Base-by-base conservation (phyloP, 2,888 invertebrate genomes). In the Prosopocoilus inquinatus region DNA sequence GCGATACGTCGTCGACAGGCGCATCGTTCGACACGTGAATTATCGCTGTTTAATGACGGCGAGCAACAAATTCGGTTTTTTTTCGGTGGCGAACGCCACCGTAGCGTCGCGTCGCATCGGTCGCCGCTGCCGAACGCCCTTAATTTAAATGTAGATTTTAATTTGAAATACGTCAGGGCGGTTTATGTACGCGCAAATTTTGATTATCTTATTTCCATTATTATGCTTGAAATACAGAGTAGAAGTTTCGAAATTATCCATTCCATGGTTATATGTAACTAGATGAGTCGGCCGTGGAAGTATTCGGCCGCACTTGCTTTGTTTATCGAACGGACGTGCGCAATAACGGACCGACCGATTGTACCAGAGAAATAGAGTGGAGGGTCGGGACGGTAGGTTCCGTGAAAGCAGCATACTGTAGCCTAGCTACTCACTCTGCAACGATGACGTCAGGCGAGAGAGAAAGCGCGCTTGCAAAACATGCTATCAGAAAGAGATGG, bases 161-260 rank as follows among this genome's bases (percentile, higher is more conserved):
- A 52, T 52, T 52, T 52, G 52, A 45, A 46, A 38, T 45, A 46
- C 46, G 46, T 45, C 36, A 20, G 35, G 52, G 48, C 63, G 63
- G 57, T 62, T 65, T 67, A 67, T 67, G 64, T 62, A 71, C 67
- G 70, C 71, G 70, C 73, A 72, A 76, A 75, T 77, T 77, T 75
- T 75, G 76, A 77, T 77, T 75, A 76, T 76, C 75, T 77, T 76
- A 76, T 77, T 77, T 75, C 75, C 75, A 76, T 77, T 76, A 77
- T 77, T 76, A 77, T 75, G 77, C 76, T 75, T 71, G 75, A 77
- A 77, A 77, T 76, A 76, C 77, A 76, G 75, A 75, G 76, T 77
- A 75, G 76, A 77, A 77, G 76, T 77, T 77, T 77, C 76, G 77
- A 77, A 77, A 77, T 77, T 77, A 77, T 77, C 77, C 77, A 76